A percentile compares a stretch with the other conserved stretches of the same genome.
Evolutionary conservation across 2,888 invertebrate species (phyloP).

Genomic region (Spodoptera littoralis): DNA sequence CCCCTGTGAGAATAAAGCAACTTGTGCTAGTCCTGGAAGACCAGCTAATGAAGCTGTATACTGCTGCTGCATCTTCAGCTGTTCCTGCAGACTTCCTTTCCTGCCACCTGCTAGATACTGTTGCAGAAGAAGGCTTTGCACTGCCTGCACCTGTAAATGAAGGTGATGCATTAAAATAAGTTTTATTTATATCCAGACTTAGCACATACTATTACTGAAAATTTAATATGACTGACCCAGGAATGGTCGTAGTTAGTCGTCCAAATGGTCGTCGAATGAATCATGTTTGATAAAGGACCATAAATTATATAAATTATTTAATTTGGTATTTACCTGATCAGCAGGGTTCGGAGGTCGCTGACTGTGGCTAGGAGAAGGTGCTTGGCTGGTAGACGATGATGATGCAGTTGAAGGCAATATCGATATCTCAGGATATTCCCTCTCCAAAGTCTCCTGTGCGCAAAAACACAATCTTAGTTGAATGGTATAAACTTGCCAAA

Average conservation of each 20-base stretch:
- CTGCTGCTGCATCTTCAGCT: slow-evolving; percentile 85
- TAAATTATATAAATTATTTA: background rate
- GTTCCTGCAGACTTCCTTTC: slow-evolving; percentile 82
- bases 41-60: slow-evolving; percentile 84
- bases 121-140: slow-evolving; percentile 84
- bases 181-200: too few species aligned
- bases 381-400: slow-evolving; percentile 77
- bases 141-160: slow-evolving; percentile 80
- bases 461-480: slow-evolving; percentile 53
- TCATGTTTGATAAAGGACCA: background rate
- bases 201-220: too few species aligned
- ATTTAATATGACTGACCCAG: too few species aligned
- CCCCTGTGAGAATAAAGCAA: slow-evolving; percentile 85
- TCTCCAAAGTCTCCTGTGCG: slow-evolving; percentile 85
- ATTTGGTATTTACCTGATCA: slow-evolving; percentile 74
- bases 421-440: slow-evolving; percentile 87
- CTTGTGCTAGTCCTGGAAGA: slow-evolving; percentile 82
- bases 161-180: slow-evolving; percentile 1
- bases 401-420: slow-evolving; percentile 87
- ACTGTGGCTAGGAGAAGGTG: slow-evolving; percentile 80
- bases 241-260: too few species aligned
- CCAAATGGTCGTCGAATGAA: too few species aligned
- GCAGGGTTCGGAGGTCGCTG: slow-evolving; percentile 84
- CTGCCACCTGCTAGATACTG: slow-evolving; percentile 84
- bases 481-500: slow-evolving; percentile 34